Base-by-base conservation (phyloP, 1,140 invertebrate genomes). In the Rhyacophila brunnea region DNA sequence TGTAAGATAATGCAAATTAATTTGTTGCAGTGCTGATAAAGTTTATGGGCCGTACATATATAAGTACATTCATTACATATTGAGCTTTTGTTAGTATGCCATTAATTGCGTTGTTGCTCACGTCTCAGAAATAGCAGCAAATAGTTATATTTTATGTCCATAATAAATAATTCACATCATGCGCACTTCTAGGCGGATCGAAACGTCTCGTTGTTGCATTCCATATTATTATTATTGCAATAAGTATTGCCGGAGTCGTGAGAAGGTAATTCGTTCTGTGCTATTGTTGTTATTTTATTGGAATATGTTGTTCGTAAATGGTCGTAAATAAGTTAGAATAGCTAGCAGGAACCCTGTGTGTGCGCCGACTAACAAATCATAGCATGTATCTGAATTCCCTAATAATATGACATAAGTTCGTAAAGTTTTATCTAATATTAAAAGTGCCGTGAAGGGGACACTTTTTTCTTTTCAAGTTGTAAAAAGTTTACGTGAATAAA, bases 201-300 rank as follows among this genome's bases (percentile, higher is more conserved):
- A 11, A 14, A 34, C 36, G 42, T 55, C 52, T 55, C 44, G 52
- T 55, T 55, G 46, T 28, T 28, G 23, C 23, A 28, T 28, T 28
- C 23, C 23, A 28, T 5, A 9, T 28, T 28, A 5, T 5, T 28
- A 5, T 5, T 5, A 40, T 6, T 49, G 50, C 44, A 49, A 23
- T 17, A 14, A 15, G 32, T 20, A 15, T 13, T 19, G 23, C 18
- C 40, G 13, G 14, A 45, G 35, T 64, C 62, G 62, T 64, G 62
- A 42, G 56, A 42, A 42, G 42, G 57, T 38, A 64, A 64, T 64
- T 60, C 38, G 40, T 52, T 35, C 42, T 57, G 43, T 49, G 19
- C 44, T 60, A 54, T 60, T 44, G 62, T 58, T 54, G 59, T 59
- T 53, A 64, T 60, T 59, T 64, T 64, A 64, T 64, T 59, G 62